Evolutionary conservation across 2,113 vertebrate genomes (phyloP).

Genomic region (Carettochelys insculpta): DNA sequence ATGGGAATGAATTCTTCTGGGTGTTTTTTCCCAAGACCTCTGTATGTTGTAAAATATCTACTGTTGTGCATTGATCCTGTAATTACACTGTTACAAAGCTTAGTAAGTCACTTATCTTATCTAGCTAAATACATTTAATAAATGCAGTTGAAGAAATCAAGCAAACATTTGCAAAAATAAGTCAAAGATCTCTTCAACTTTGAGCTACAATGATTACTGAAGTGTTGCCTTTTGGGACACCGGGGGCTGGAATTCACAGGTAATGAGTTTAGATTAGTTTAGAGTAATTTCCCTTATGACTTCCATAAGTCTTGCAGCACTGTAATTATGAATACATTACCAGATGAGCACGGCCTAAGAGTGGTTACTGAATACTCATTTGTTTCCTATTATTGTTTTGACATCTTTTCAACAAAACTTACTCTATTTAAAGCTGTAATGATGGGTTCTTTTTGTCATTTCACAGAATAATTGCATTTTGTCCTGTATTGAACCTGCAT

Average conservation of each 20-base stretch:
- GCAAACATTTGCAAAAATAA: conserved; percentile 38
- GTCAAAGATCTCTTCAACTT: conserved; percentile 39
- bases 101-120: not conserved
- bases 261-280: not conserved
- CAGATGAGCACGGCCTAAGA: conserved; percentile 34
- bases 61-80: not conserved
- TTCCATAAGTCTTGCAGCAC: conserved; percentile 53
- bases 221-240: conserved; percentile 6
- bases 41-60: conserved; percentile 14
- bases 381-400: conserved; percentile 29
- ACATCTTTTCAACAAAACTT: not conserved
- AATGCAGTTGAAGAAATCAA: not conserved
- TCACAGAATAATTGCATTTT: conserved; percentile 22
- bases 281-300: conserved; percentile 43
- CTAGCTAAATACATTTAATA: not conserved
- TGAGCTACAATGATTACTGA: not conserved
- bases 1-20: conserved; percentile 33
- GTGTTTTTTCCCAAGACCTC: conserved; percentile 4
- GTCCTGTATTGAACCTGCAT: not conserved
- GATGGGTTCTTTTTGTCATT: not conserved
- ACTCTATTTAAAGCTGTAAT: conserved; percentile 19
- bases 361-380: conserved; percentile 36
- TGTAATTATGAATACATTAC: conserved; percentile 51
- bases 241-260: not conserved
- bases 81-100: not conserved